Conservation (phyloP, 2,888 invertebrate species). For the Gerris lacustris region DNA sequence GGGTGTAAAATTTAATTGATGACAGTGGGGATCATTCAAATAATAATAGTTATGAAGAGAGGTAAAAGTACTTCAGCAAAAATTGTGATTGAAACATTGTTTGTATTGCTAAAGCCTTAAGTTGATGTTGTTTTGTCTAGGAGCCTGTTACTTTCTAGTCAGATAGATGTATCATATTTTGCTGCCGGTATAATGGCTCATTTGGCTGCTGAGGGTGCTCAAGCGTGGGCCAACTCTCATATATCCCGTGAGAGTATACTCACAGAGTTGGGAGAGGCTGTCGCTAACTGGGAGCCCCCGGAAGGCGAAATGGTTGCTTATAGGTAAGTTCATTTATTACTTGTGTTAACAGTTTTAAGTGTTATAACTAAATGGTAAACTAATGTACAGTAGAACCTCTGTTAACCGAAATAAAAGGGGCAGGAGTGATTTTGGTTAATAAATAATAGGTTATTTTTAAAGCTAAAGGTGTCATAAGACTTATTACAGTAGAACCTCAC, state of each 20-base stretch:
- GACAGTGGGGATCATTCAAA: too few species aligned
- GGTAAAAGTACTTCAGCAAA: too few species aligned
- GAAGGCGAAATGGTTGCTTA: conserved; percentile 64
- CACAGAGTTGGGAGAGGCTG: conserved; percentile 40
- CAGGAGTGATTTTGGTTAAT: too few species aligned
- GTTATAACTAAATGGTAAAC: too few species aligned
- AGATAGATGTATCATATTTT: conserved; percentile 83
- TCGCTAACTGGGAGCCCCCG: conserved; percentile 48
- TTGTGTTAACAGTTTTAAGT: neutral
- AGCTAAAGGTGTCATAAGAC: too few species aligned
- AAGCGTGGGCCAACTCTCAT: conserved; percentile 59
- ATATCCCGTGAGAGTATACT: conserved; percentile 44
- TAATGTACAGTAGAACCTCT: too few species aligned
- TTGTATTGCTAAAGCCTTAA: neutral
- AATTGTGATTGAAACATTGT: too few species aligned
- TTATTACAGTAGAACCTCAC: too few species aligned
- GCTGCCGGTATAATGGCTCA: conserved; percentile 92
- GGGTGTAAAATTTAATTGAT: too few species aligned
- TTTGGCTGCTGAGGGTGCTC: conserved; percentile 80
- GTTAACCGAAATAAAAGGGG: too few species aligned
- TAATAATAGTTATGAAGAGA: too few species aligned
- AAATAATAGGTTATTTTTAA: too few species aligned
- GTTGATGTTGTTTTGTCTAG: conserved; percentile 23
- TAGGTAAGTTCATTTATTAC: conserved; percentile 27
- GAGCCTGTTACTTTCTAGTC: conserved; percentile 45